phyloP scores from a whole-genome alignment of 1,140 invertebrate genomes.

The Drosophila hydei region DNA sequence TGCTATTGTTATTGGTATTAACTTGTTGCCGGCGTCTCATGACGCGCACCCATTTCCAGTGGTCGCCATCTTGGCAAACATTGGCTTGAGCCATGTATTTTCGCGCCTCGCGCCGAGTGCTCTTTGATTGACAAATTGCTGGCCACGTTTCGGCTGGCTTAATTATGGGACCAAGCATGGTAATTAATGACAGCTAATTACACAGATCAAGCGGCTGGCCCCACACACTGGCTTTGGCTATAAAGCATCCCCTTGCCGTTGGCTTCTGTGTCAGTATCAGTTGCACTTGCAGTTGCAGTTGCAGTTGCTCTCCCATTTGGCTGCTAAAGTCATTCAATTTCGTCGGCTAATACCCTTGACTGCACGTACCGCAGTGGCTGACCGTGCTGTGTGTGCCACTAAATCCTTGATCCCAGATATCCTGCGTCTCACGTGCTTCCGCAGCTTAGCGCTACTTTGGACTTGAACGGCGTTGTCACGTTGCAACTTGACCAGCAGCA shows the following conservation, averaged over 20 bases:
- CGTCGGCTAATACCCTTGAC: slow-evolving; percentile 35
- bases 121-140: slow-evolving; percentile 66
- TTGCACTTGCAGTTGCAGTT: slow-evolving; percentile 26
- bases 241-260: slow-evolving; percentile 19
- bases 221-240: background rate
- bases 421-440: slow-evolving; percentile 59
- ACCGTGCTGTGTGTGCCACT: slow-evolving; percentile 42
- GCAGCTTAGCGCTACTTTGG: slow-evolving; percentile 58
- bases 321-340: slow-evolving; percentile 67
- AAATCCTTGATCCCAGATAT: slow-evolving; percentile 55
- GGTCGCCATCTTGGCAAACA: slow-evolving; percentile 35
- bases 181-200: slow-evolving; percentile 44
- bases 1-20: slow-evolving; percentile 52
- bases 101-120: slow-evolving; percentile 49
- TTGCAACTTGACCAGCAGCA: slow-evolving; percentile 32
- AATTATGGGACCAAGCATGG: slow-evolving; percentile 41
- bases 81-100: slow-evolving; percentile 45
- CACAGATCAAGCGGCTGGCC: slow-evolving; percentile 26
- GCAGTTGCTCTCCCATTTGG: background rate
- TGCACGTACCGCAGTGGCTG: slow-evolving; percentile 26
- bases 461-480: slow-evolving; percentile 32
- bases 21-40: slow-evolving; percentile 66
- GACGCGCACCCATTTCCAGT: slow-evolving; percentile 38
- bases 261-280: background rate
- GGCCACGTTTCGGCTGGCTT: slow-evolving; percentile 28